Percentiles rank a stretch among this genome's conserved stretches.
phyloP scores from a whole-genome alignment of 2,113 vertebrate genomes.

The Siniperca chuatsi region DNA sequence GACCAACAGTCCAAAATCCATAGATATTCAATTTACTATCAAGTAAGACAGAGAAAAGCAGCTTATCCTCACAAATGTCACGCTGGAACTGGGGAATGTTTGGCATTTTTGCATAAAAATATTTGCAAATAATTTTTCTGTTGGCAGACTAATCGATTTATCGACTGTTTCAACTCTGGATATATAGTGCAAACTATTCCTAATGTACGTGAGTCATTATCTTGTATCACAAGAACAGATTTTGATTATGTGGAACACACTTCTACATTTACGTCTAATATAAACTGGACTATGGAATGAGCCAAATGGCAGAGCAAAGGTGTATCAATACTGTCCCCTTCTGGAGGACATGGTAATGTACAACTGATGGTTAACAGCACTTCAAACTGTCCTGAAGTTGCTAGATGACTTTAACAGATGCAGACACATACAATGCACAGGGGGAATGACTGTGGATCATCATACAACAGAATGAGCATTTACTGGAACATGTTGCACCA shows the following conservation, averaged over 20 bases:
- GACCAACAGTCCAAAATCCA: no score
- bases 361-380: slow-evolving; percentile 18
- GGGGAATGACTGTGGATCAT: neutral
- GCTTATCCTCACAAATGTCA: no score
- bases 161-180: neutral
- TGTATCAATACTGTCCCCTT: slow-evolving; percentile 67
- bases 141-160: neutral
- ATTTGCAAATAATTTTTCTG: neutral
- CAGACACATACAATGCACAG: neutral
- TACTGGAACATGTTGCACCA: slow-evolving; percentile 6
- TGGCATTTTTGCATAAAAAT: neutral
- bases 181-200: neutral
- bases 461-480: neutral
- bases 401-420: slow-evolving; percentile 5
- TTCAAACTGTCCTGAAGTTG: neutral
- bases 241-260: no score
- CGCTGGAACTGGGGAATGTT: neutral
- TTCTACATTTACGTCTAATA: neutral
- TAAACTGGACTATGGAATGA: neutral
- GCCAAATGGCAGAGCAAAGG: neutral
- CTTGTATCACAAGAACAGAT: neutral
- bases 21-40: no score
- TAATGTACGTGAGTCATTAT: neutral
- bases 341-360: slow-evolving; percentile 46
- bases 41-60: no score